Conservation (phyloP, 2,113 vertebrate species). For the Myiopsitta monachus region DNA sequence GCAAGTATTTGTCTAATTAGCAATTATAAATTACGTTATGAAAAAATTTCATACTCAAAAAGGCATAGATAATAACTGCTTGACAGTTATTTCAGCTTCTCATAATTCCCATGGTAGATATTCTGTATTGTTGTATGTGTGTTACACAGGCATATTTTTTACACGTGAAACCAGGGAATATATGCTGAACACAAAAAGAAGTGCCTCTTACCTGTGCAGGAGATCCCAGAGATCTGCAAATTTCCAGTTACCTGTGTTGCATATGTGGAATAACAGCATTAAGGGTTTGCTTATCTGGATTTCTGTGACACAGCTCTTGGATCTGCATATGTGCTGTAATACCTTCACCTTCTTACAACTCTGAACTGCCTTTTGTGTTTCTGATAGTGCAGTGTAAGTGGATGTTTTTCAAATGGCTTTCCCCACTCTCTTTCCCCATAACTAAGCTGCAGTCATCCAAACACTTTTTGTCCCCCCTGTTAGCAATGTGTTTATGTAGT, state of each 20-base stretch:
- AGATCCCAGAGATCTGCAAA: not conserved
- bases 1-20: not conserved
- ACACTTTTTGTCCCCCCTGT: not conserved
- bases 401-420: not conserved
- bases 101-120: not conserved
- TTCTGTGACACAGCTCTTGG: not conserved
- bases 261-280: not conserved
- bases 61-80: not conserved
- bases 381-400: not conserved
- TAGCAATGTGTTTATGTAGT: not conserved
- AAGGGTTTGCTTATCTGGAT: not conserved
- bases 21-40: not conserved
- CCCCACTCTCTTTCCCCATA: rapidly evolving
- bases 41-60: not conserved
- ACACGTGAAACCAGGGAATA: not conserved
- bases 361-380: not conserved
- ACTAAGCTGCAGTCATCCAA: not conserved
- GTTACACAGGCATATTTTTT: not conserved
- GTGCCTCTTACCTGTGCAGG: not conserved
- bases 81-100: not conserved
- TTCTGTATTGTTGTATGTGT: not conserved
- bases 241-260: not conserved
- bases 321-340: not conserved
- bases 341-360: not conserved
- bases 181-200: not conserved